phyloP scores from a whole-genome alignment of 2,113 vertebrate genomes.

The Carlito syrichta region DNA sequence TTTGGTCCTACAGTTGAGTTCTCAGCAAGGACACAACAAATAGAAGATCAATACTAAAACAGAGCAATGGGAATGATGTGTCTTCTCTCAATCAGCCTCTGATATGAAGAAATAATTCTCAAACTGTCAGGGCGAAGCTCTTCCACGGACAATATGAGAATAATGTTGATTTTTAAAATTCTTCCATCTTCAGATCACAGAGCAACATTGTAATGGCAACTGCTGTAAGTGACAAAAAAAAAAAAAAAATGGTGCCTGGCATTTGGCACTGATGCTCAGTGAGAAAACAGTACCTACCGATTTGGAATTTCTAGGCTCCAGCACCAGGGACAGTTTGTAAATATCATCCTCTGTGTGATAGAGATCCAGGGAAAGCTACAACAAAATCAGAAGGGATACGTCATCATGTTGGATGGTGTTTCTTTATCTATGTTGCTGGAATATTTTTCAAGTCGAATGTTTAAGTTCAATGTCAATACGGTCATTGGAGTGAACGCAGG shows the following conservation, averaged over 20 bases:
- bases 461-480: background rate
- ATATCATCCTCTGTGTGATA: slow-evolving; percentile 99
- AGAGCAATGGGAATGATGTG: background rate
- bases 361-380: slow-evolving; percentile 95
- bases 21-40: background rate
- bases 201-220: background rate
- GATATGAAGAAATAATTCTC: slow-evolving; percentile 16
- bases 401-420: background rate
- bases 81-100: background rate
- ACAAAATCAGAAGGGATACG: slow-evolving; percentile 57
- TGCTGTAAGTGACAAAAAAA: background rate
- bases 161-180: background rate
- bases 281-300: slow-evolving; percentile 80
- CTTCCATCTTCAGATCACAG: background rate
- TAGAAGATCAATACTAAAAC: background rate
- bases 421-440: background rate
- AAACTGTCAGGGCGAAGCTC: background rate
- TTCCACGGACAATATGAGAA: background rate
- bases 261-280: background rate
- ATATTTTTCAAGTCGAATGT: background rate
- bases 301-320: slow-evolving; percentile 96
- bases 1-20: background rate
- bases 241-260: too few relatives aligned
- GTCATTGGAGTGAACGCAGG: background rate
- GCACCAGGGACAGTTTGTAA: slow-evolving; percentile 95